Evolutionary conservation across 2,888 invertebrate species (phyloP), one percentile per base, ranked within the genome.

Genomic region (Villa cingulata): DNA sequence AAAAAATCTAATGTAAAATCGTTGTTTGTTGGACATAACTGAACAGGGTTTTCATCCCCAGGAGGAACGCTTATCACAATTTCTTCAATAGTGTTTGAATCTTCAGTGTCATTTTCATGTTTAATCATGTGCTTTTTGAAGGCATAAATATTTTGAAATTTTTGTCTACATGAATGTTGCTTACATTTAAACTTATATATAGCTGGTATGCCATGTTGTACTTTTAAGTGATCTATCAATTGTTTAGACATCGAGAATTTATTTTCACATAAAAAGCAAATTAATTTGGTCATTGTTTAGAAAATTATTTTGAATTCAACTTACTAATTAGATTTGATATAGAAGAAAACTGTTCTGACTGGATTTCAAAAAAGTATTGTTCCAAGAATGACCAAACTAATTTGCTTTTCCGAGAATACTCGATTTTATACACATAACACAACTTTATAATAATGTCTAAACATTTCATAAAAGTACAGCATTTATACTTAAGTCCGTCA

Each of bases 401-500:
- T 20, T 43, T 38, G 23, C 39, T 49, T 16, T 32, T 46, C 46
- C 23, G 17, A 9, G 27, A 27, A 27, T 2, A 27, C 2, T 29
- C 27, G 43, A 40, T 37, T 39, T 36, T 40, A 39, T 43, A 43
- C 23, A 49, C 43, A 14, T 42, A 38, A 40, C 41, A 41, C 29
- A 51, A 29, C 19, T 48, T 48, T 14, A 51, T 32, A 23, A 45
- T 46, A 17, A 46, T 48, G n/a, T 51, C 48, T 3, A 51, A 20
- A 27, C 46, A 48, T 29, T 51, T 47, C 6, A 18, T 10, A 48
- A 37, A 48, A 2, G 43, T 37, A n/a, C 43, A 42, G 20, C 37
- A 37, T 37, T 51, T 48, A 23, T 48, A 51, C 27, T 34, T 51
- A 4, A 49, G n/a, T n/a, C n/a, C n/a, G n/a, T n/a, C n/a, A n/a